Conservation (phyloP, 2,888 invertebrate species). For the Acanthosepion pharaonis region DNA sequence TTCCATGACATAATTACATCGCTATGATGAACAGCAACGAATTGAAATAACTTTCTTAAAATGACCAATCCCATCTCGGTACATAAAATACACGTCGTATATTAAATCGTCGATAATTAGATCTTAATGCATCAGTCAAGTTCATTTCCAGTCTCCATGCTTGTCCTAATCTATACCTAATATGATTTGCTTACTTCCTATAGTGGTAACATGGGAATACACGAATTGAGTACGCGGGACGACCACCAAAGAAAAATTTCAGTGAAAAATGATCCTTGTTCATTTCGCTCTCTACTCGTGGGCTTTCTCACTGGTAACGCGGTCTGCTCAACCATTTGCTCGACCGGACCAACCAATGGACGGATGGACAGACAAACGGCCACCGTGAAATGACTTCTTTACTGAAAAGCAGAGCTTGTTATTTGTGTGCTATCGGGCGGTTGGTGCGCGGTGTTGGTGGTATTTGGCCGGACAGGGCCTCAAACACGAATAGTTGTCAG, state of each 20-base stretch:
- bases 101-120: too few relatives aligned
- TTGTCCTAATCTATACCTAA: neutral
- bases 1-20: too few relatives aligned
- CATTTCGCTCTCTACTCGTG: neutral
- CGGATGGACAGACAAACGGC: conserved; percentile 11
- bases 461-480: neutral
- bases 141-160: neutral
- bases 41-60: too few relatives aligned
- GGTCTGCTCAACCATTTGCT: neutral
- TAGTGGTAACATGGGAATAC: neutral
- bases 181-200: neutral
- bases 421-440: neutral
- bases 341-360: neutral
- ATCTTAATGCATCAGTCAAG: neutral
- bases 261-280: neutral
- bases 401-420: neutral
- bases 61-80: too few relatives aligned
- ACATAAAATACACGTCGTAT: too few relatives aligned
- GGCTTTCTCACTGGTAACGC: conserved; percentile 33
- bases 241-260: neutral
- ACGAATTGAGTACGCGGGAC: neutral
- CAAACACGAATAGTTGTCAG: neutral
- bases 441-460: neutral
- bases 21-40: too few relatives aligned
- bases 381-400: neutral